These are phyloP conservation scores for Peromyscus attwateri DNA, from an alignment of 2,797 vertebrate species.

Conservation along the genomic window DNA sequence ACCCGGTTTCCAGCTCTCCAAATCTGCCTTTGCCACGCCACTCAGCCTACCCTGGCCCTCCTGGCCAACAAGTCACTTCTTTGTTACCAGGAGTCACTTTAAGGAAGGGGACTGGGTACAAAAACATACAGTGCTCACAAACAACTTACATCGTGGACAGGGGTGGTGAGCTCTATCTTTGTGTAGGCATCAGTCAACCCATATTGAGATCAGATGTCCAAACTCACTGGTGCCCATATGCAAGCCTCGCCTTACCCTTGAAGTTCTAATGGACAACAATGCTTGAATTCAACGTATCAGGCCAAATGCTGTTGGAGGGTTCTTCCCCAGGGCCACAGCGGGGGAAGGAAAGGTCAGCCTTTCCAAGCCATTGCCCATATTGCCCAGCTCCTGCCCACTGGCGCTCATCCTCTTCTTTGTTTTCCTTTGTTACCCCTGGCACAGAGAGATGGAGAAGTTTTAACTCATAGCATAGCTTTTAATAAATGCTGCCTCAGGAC, in stretches of 20 bases:
- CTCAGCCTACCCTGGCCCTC: not conserved
- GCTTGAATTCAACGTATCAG: not conserved
- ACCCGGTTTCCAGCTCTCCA: not conserved
- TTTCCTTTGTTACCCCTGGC: not conserved
- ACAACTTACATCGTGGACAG: not conserved
- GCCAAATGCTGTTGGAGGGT: not conserved
- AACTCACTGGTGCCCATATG: not conserved
- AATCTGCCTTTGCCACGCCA: not conserved
- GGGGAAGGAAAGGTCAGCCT: not conserved
- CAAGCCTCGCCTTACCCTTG: not conserved
- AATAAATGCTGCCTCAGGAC: not conserved
- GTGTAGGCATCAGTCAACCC: not conserved
- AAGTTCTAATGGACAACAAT: not conserved
- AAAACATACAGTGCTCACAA: not conserved
- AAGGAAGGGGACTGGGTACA: not conserved
- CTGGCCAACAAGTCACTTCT: slow-evolving; percentile 36
- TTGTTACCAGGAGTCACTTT: slow-evolving; percentile 20
- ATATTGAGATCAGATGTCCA: not conserved
- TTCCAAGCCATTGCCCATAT: not conserved
- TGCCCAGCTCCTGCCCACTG: not conserved
- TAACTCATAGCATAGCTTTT: not conserved
- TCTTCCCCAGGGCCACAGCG: not conserved
- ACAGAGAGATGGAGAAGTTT: slow-evolving; percentile 2
- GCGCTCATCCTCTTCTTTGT: slow-evolving; percentile 45
- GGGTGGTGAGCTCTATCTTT: not conserved